Conservation (phyloP, 2,797 vertebrate species). For the Lagodon rhomboides region DNA sequence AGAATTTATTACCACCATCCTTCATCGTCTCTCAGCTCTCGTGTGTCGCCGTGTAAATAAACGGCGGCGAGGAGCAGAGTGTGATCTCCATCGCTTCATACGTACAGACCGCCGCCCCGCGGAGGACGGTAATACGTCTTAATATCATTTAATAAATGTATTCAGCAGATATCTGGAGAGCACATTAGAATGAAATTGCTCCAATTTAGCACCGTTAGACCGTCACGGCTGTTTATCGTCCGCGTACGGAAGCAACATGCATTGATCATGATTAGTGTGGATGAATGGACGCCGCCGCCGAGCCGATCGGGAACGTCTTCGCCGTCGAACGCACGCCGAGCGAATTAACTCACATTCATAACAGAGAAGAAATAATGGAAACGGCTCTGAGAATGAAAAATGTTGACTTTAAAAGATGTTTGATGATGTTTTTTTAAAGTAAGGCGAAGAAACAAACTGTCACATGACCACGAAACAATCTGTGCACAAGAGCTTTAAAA, state of each 20-base stretch:
- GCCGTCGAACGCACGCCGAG: neutral
- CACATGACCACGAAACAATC: no score
- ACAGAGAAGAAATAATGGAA: no score
- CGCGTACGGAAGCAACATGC: conserved; percentile 23
- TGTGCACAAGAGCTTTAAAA: no score
- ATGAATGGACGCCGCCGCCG: conserved; percentile 29
- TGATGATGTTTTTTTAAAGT: no score
- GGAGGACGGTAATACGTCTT: conserved; percentile 55
- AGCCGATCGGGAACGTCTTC: conserved; percentile 32
- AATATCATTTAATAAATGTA: conserved; percentile 68
- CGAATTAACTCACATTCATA: neutral
- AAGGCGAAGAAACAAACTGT: no score
- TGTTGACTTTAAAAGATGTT: neutral
- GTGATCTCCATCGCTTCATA: conserved; percentile 14
- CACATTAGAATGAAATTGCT: conserved; percentile 65
- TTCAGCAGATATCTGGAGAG: conserved; percentile 64
- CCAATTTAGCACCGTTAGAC: conserved; percentile 58
- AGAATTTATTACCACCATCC: neutral
- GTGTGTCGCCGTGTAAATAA: conserved; percentile 6
- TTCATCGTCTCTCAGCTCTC: conserved; percentile 1
- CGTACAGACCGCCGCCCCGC: neutral
- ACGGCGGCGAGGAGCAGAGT: neutral
- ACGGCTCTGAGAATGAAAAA: neutral
- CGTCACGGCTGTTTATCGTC: conserved; percentile 35
- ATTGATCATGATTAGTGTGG: conserved; percentile 52